A percentile compares a stretch with the other conserved stretches of the same genome.
phyloP scores from a whole-genome alignment of 2,888 invertebrate genomes.

The Cephonodes hylas region DNA sequence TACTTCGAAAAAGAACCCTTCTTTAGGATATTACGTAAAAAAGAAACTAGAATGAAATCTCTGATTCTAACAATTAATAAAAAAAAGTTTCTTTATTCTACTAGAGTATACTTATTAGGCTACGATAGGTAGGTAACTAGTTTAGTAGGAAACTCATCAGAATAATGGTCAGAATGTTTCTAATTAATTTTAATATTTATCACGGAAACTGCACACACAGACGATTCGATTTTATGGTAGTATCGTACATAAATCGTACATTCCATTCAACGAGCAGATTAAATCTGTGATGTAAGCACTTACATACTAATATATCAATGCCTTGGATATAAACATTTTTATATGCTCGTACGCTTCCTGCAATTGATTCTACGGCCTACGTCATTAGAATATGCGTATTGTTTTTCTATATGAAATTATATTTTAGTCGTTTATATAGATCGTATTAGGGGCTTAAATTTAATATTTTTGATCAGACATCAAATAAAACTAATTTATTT shows the following conservation, averaged over 20 bases:
- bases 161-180: no score
- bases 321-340: not conserved
- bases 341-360: not conserved
- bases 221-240: not conserved
- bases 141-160: no score
- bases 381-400: not conserved
- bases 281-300: not conserved
- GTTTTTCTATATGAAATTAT: not conserved
- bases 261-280: not conserved
- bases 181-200: no score
- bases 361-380: not conserved
- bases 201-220: not conserved
- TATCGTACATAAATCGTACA: not conserved
- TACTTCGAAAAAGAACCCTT: not conserved
- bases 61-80: no score
- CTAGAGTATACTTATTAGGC: no score
- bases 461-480: no score
- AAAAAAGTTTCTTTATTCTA: no score
- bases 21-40: not conserved
- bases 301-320: not conserved
- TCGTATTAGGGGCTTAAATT: no score
- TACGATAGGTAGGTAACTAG: no score
- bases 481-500: no score
- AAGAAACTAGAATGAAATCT: no score
- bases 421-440: not conserved